A percentile compares a stretch with the other conserved stretches of the same genome.
These are phyloP conservation scores for Enteromius viviparus DNA, from an alignment of 2,797 vertebrate genomes.

Conservation along the genomic window DNA sequence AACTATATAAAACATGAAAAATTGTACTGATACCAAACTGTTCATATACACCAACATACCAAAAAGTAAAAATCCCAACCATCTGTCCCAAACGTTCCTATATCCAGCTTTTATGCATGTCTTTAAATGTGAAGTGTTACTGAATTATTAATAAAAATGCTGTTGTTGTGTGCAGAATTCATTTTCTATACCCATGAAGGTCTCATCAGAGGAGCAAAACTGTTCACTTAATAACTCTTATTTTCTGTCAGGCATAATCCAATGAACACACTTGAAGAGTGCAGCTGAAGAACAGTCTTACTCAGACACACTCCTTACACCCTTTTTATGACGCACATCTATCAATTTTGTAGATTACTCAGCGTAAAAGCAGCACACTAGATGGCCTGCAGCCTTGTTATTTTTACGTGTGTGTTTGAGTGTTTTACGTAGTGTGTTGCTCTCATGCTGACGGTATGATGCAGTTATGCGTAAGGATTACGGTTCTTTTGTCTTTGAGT, in stretches of 20 bases:
- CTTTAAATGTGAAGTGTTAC: neutral
- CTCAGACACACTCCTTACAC: conserved; percentile 73
- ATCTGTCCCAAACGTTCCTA: neutral
- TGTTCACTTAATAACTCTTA: conserved; percentile 99
- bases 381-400: neutral
- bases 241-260: conserved; percentile 97
- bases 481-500: conserved; percentile 11
- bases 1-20: neutral
- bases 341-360: conserved; percentile 93
- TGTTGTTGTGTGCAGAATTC: conserved; percentile 86
- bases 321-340: conserved; percentile 91
- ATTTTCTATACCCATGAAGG: conserved; percentile 96
- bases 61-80: neutral
- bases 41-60: neutral
- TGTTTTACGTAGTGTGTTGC: neutral
- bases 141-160: conserved; percentile 69
- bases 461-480: conserved; percentile 4
- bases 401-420: conserved; percentile 54
- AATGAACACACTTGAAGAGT: conserved; percentile 90
- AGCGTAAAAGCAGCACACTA: conserved; percentile 88
- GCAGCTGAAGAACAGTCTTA: conserved; percentile 91
- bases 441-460: neutral
- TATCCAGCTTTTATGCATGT: neutral
- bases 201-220: conserved; percentile 97
- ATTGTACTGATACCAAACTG: neutral